A percentile compares a stretch with the other conserved stretches of the same genome.
Conservation (phyloP, 2,888 invertebrate species). For the Eurytoma californica region DNA sequence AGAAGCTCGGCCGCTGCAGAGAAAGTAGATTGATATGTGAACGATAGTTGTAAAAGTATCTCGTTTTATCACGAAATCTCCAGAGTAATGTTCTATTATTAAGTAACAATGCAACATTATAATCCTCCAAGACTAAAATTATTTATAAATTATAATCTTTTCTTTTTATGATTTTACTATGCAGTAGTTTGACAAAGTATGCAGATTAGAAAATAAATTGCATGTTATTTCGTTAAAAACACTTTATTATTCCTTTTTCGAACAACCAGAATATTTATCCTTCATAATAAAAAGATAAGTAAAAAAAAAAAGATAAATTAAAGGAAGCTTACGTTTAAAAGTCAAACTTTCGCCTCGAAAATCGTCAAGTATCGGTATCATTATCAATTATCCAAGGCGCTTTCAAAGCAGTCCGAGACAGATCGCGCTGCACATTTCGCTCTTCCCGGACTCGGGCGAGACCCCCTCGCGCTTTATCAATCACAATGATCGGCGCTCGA, state of each 20-base stretch:
- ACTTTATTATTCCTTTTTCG: not conserved
- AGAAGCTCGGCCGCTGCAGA: slow-evolving; percentile 19
- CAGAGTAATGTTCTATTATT: slow-evolving; percentile 53
- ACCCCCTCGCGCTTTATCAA: slow-evolving; percentile 21
- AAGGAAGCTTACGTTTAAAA: too few species aligned
- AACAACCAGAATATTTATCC: not conserved
- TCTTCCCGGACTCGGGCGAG: not conserved
- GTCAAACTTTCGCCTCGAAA: too few species aligned
- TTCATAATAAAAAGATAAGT: too few species aligned
- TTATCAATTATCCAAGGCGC: too few species aligned
- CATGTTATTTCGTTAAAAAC: slow-evolving; percentile 11
- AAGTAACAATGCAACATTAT: slow-evolving; percentile 53
- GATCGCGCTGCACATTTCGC: not conserved
- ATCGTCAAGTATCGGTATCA: too few species aligned
- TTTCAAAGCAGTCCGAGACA: not conserved
- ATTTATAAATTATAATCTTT: slow-evolving; percentile 48
- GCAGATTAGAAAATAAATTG: slow-evolving; percentile 43
- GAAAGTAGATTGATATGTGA: slow-evolving; percentile 56
- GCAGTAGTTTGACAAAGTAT: slow-evolving; percentile 37
- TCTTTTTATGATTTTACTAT: slow-evolving; percentile 14
- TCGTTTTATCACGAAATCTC: slow-evolving; percentile 48
- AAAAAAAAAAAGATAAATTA: too few species aligned
- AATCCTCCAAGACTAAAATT: slow-evolving; percentile 27
- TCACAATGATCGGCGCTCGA: slow-evolving; percentile 40
- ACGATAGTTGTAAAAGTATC: slow-evolving; percentile 45